Base-by-base conservation (phyloP, 2,888 invertebrate genomes). In the Aphidius colemani region DNA sequence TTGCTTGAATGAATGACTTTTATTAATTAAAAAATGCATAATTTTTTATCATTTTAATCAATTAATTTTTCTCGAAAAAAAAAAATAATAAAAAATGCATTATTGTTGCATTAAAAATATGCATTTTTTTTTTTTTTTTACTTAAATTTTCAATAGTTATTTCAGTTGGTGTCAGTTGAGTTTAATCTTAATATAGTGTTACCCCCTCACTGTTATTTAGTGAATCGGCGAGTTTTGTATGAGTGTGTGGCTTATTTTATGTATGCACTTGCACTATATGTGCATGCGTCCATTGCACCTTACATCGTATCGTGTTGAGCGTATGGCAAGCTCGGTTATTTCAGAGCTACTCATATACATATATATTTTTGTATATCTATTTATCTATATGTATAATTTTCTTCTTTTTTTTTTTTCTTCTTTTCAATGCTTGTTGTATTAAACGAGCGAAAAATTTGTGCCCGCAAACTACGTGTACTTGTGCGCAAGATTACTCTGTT, bases 141-240 rank as follows among this genome's bases (percentile, higher is more conserved):
- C 1, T 41, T 39, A 11, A 6, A n/a, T n/a, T n/a, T n/a, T n/a
- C n/a, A n/a, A 11, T 44, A 45, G 10, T 4, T 11, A 6, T 65
- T 53, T 51, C 43, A 44, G 56, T 65, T 73, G 74, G 79, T 81
- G 80, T 79, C 80, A 78, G 79, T 80, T 71, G 81, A 81, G 81
- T 82, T 82, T 80, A 81, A 79, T 81, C 81, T 82, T 82, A 82
- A 81, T 81, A 82, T 82, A 82, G 81, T 79, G 77, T 76, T 79
- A 80, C 79, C 81, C 30, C 77, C 80, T n/a, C 80, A 79, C 81
- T 77, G 75, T 74, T 74, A 74, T 75, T 75, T 72, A 74, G 72
- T 56, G 56, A 10, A 57, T 46, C 43, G 44, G 18, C 43, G 30
- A 30, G 30, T 30, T 30, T 30, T 2, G 3, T 30, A 30, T 30